Evolutionary conservation across 2,797 vertebrate species (phyloP).

Genomic region (Coilia nasus): DNA sequence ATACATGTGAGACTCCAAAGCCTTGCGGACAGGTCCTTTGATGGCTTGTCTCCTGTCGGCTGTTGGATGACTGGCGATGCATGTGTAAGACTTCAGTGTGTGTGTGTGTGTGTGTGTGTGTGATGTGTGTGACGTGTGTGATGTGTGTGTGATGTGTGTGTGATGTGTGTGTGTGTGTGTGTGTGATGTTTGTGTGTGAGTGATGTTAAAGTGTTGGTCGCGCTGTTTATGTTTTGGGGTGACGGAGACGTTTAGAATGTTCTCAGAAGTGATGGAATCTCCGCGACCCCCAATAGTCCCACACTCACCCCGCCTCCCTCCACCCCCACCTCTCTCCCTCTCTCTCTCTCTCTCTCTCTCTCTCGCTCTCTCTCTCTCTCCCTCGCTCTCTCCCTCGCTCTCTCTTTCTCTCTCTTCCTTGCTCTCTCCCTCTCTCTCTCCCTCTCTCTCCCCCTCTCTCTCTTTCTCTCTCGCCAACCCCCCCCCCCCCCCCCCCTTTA

Average conservation of each 20-base stretch:
- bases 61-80: background rate
- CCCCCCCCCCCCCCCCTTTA: slow-evolving; percentile 62
- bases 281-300: slow-evolving; percentile 67
- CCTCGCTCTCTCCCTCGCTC: background rate
- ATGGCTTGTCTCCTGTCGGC: background rate
- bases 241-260: slow-evolving; percentile 66
- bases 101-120: slow-evolving; percentile 29
- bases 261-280: slow-evolving; percentile 77
- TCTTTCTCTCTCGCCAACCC: slow-evolving; percentile 38
- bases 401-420: background rate
- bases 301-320: slow-evolving; percentile 55
- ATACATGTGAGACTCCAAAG: background rate
- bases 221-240: slow-evolving; percentile 44
- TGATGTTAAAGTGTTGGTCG: slow-evolving; percentile 47
- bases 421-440: slow-evolving; percentile 1
- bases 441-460: background rate
- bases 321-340: background rate
- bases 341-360: slow-evolving; percentile 38
- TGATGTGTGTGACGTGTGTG: no score
- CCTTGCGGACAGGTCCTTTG: background rate
- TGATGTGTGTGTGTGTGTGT: slow-evolving; percentile 11
- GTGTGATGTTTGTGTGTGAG: slow-evolving; percentile 36
- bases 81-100: slow-evolving; percentile 31
- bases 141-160: no score
- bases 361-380: slow-evolving; percentile 55